Evolutionary conservation across 1,140 invertebrate genomes (phyloP), one percentile per base, ranked within the genome.

Genomic region (Cepaea nemoralis): DNA sequence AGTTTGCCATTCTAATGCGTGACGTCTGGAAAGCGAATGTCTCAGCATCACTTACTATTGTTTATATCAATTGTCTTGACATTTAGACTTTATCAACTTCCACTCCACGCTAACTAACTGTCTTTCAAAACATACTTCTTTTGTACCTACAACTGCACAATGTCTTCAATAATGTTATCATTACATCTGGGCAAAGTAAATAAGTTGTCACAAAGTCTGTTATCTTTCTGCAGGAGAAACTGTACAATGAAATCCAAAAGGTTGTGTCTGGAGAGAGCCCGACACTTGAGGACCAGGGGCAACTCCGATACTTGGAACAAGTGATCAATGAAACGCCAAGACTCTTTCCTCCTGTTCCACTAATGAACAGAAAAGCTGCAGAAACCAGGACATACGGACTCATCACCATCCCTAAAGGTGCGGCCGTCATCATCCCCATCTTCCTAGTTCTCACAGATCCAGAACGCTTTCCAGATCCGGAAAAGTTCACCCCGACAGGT

Each of bases 281-380:
- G 45, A 77, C 70, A 27, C 39, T 76, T 63, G 82, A 83, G 22
- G 71, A 80, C 10, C 31, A 80, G 0, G 33, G 35, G 22, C 73
- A 83, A 35, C 82, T 83, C 35, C 80, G 40, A 22, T 83, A 83
- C 50, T 14, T 80, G 71, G 82, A 83, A 37, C 77, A 83, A 22
- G 59, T 79, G 0, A 80, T 83, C 22, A 80, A 67, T 6, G 82
- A 83, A 22, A 80, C 82, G 3, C 70, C 76, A 1, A 37, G 78
- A 40, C 42, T 83, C 0, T 70, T 67, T 37, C 81, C 81, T 8
- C 75, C 69, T 63, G 48, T 45, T 59, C 71, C 71, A 45, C 1
- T 48, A 12, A 27, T 74, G 12, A 74, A 31, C 42, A 74, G 71
- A 48, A 6, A 3, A n/a, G 71, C 71, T 6, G 42, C 71, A 27